Base-by-base conservation (phyloP, 1,140 invertebrate genomes). In the Polypedilum pembai region DNA sequence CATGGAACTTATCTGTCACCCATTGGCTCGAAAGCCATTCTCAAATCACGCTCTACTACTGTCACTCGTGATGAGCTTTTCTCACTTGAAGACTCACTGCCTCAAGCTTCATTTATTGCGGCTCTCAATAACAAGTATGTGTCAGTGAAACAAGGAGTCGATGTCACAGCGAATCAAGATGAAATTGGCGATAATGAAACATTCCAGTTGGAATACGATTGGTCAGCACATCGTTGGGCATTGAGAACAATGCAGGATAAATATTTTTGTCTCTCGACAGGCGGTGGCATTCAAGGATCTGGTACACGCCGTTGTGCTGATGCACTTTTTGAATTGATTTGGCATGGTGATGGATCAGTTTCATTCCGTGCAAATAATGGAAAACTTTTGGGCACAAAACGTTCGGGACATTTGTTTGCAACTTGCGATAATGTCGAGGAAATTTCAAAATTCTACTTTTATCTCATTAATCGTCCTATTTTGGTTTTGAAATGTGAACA, bases 151-250 rank as follows among this genome's bases (percentile, higher is more conserved):
- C 96, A 98, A 90, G 96, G 96, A 77, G 94, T 98, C 75, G 96
- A 99, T 84, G 92, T 99, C 40, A 96, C 96, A 0, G 96, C 96
- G 41, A 98, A 99, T 84, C 97, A 98, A 84, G 94, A 96, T 78
- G 96, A 98, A 84, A 94, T 97, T 74, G 95, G 90, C 7, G 93
- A 97, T 77, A 91, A 95, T 79, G 96, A 98, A 85, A 97, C 93
- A 75, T 99, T 98, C 87, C 96, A 98, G 84, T 83, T 98, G 83
- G 95, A 98, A 84, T 98, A 93, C 81, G 93, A 98, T 84, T 89
- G 89, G 82, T 88, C 85, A 56, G 92, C 92, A 40, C 90, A 92
- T 78, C 89, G 93, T 78, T 99, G 96, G 96, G 95, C 94, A 81
- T 90, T 99, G 78, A 89, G 95, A 77, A 98, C 96, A 74, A 95